These are phyloP conservation scores for Dendrolimus kikuchii DNA, from an alignment of 1,140 invertebrate genomes.

Conservation along the genomic window DNA sequence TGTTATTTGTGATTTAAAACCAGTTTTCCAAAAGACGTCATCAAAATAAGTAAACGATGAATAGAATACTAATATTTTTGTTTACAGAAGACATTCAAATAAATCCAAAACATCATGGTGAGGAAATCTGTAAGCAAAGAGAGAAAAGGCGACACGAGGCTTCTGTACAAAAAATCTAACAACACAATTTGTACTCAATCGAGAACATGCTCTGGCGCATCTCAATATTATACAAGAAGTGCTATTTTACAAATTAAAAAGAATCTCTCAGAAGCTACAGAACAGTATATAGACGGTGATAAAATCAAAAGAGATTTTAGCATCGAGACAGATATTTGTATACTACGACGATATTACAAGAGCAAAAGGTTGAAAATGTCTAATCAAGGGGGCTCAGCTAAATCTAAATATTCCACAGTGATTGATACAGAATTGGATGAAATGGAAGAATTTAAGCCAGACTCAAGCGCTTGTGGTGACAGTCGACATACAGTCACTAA, in stretches of 20 bases:
- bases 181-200: slow-evolving; percentile 31
- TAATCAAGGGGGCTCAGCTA: slow-evolving; percentile 18
- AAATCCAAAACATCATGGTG: background rate
- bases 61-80: slow-evolving; percentile 37
- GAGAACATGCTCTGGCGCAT: slow-evolving; percentile 32
- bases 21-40: background rate
- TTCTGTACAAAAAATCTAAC: slow-evolving; percentile 42
- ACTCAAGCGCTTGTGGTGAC: slow-evolving; percentile 40
- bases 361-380: slow-evolving; percentile 23
- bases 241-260: slow-evolving; percentile 28
- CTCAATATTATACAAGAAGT: slow-evolving; percentile 29
- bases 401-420: slow-evolving; percentile 29
- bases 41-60: slow-evolving; percentile 18
- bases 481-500: slow-evolving; percentile 15
- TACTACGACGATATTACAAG: slow-evolving; percentile 35
- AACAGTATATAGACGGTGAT: slow-evolving; percentile 23
- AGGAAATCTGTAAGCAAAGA: slow-evolving; percentile 12
- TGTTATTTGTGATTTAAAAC: background rate
- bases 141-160: slow-evolving; percentile 17
- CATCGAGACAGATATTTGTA: slow-evolving; percentile 47
- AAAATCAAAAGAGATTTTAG: slow-evolving; percentile 45
- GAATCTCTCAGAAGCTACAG: slow-evolving; percentile 16
- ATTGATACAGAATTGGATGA: slow-evolving; percentile 24
- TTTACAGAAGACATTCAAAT: slow-evolving; percentile 29
- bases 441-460: slow-evolving; percentile 22